A percentile compares a stretch with the other conserved stretches of the same genome.
Evolutionary conservation across 2,113 vertebrate genomes (phyloP).

Genomic region (Heteronetta atricapilla): DNA sequence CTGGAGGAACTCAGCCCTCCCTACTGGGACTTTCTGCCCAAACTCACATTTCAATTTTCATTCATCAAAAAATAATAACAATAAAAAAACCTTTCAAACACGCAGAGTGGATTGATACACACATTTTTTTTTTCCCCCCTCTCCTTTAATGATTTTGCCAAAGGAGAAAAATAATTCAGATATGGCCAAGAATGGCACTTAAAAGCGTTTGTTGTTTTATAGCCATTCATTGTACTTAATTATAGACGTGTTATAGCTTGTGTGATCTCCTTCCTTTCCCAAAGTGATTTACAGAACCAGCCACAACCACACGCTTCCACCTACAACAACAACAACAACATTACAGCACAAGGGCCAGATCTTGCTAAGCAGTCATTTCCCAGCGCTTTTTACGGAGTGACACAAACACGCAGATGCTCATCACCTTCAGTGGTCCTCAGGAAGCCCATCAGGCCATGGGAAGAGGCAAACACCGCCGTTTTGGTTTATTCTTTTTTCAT

Average conservation of each 20-base stretch:
- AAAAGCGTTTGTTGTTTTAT: conserved; percentile 11
- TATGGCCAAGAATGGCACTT: not conserved
- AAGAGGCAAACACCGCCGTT: not conserved
- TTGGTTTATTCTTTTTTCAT: not conserved
- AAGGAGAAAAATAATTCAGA: conserved; percentile 12
- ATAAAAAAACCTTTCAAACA: not conserved
- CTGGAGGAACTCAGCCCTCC: not conserved
- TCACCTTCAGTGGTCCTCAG: not conserved
- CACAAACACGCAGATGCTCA: not conserved
- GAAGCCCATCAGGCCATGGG: fast-evolving
- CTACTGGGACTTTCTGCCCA: not conserved
- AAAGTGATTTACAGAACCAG: conserved; percentile 6
- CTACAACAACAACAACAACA: not conserved
- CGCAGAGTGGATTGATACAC: not conserved
- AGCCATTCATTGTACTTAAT: conserved; percentile 41
- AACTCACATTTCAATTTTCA: conserved; percentile 14
- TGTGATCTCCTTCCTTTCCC: conserved; percentile 15
- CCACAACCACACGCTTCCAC: conserved; percentile 6
- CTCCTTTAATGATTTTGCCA: not conserved
- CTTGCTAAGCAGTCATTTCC: not conserved
- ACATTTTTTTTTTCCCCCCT: not conserved
- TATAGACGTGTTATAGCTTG: conserved; percentile 42
- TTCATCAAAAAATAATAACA: conserved; percentile 19
- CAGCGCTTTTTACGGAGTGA: not conserved
- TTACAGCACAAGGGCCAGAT: not conserved